Percentiles rank a stretch among this genome's conserved stretches.
phyloP scores from a whole-genome alignment of 2,888 invertebrate genomes.

The Candidula unifasciata region DNA sequence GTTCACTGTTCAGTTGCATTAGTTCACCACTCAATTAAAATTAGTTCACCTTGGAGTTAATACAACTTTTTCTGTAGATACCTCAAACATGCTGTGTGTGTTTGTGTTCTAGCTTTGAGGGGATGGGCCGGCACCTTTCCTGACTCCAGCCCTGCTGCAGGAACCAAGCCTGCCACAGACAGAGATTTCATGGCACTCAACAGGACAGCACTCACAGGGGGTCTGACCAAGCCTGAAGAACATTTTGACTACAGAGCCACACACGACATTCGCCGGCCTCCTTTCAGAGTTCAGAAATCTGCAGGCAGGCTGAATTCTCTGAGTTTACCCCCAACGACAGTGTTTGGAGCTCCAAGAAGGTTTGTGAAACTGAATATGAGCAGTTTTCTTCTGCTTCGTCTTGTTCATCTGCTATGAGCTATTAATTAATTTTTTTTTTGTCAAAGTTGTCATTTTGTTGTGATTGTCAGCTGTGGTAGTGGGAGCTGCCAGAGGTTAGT shows the following conservation, averaged over 20 bases:
- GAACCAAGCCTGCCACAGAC: constrained; percentile 56
- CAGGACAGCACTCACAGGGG: constrained; percentile 72
- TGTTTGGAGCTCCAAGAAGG: constrained; percentile 71
- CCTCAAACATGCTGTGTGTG: background rate
- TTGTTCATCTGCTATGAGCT: no score
- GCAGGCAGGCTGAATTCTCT: constrained; percentile 60
- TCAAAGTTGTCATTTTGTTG: no score
- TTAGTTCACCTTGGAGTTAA: background rate
- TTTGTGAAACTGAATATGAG: background rate
- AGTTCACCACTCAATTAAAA: background rate
- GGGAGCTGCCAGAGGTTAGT: no score
- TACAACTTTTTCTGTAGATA: background rate
- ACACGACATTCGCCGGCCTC: constrained; percentile 71
- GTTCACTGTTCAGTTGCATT: no score
- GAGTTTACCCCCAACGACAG: constrained; percentile 73
- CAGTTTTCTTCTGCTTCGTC: no score
- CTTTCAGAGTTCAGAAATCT: constrained; percentile 63
- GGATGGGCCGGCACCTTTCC: constrained; percentile 65
- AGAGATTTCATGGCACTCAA: constrained; percentile 76
- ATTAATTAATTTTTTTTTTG: no score
- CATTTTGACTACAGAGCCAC: constrained; percentile 74
- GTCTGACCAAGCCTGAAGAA: constrained; percentile 73
- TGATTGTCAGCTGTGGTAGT: no score
- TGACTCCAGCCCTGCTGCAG: constrained; percentile 61
- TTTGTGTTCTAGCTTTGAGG: constrained; percentile 62